Conservation (phyloP, 1,140 invertebrate species). For the Thaumatotibia leucotreta region DNA sequence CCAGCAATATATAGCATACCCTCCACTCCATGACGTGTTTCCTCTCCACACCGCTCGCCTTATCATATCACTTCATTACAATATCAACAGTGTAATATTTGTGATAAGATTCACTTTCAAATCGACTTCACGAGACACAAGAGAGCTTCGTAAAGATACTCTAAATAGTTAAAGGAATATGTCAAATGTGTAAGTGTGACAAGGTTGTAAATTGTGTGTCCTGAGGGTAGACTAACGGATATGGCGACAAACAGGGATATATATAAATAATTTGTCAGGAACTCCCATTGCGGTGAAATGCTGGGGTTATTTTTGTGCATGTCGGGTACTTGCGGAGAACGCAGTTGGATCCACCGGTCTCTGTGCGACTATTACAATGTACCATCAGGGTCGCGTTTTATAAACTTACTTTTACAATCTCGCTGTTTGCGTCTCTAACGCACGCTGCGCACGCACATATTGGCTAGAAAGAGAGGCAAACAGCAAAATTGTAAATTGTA, state of each 20-base stretch:
- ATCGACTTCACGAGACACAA: background rate
- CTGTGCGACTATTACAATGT: background rate
- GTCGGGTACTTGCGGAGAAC: background rate
- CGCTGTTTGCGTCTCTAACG: too few relatives aligned
- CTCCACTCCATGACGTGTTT: background rate
- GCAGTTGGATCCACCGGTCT: background rate
- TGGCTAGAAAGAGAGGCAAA: too few relatives aligned
- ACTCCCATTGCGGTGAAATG: conserved; percentile 59
- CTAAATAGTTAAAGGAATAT: background rate
- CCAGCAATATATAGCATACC: background rate
- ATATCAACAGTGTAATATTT: background rate
- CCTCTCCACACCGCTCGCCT: background rate
- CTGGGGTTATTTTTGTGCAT: conserved; percentile 46
- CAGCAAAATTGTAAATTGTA: too few relatives aligned
- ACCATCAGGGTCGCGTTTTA: too few relatives aligned
- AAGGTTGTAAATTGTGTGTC: background rate
- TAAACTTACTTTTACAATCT: too few relatives aligned
- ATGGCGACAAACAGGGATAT: conserved; percentile 53
- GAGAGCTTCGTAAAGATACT: background rate
- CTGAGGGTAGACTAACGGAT: conserved; percentile 35
- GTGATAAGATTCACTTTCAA: background rate
- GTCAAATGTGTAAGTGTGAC: background rate
- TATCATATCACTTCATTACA: background rate
- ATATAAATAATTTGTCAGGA: conserved; percentile 72
- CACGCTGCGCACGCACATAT: too few relatives aligned